Evolutionary conservation across 2,113 vertebrate genomes (phyloP), one percentile per base, ranked within the genome.

Genomic region (Apodemus sylvaticus): DNA sequence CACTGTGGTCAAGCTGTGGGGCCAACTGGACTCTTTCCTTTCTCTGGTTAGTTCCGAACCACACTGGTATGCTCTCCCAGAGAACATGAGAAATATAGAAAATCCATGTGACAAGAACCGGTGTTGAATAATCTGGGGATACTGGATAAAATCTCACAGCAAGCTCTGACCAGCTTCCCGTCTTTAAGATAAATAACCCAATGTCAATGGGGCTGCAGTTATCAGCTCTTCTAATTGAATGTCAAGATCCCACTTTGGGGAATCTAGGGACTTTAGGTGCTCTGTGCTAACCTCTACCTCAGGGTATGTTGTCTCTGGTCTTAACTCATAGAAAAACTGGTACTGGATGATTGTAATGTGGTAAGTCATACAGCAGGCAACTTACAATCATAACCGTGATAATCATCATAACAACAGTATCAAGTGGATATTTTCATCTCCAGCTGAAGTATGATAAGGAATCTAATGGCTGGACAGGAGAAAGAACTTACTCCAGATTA

Each of bases 111-210:
- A 94, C 51, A 93, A 79, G 78, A 96, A 96, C 62, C 91, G 48
- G 93, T 90, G 81, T 79, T 79, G 81, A 96, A 98, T 55, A 98
- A 96, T 71, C 79, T 92, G 24, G 45, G 97, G 76, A 83, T 92
- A 86, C 62, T 53, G 31, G 92, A 97, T 96, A 94, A 97, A 96
- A 96, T 96, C 93, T 90, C 76, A 86, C 81, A 96, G 89, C 76
- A 96, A 95, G 45, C 70, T 55, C 73, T 36, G 51, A 73, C 97
- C 51, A 93, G 74, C 64, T 96, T 95, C 79, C 92, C 95, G 70
- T 96, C 86, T 68, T 96, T 58, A 96, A 94, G 92, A 94, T 85
- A 94, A 97, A 93, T 93, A 90, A 90, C 64, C 62, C 24, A 53
- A n/a, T 55, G 51, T 51, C 76, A 51, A 94, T 90, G 87, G n/a